Percentiles rank a stretch among this genome's conserved stretches.
Conservation (phyloP, 1,140 invertebrate species). For the Muscidifurax raptorellus region DNA sequence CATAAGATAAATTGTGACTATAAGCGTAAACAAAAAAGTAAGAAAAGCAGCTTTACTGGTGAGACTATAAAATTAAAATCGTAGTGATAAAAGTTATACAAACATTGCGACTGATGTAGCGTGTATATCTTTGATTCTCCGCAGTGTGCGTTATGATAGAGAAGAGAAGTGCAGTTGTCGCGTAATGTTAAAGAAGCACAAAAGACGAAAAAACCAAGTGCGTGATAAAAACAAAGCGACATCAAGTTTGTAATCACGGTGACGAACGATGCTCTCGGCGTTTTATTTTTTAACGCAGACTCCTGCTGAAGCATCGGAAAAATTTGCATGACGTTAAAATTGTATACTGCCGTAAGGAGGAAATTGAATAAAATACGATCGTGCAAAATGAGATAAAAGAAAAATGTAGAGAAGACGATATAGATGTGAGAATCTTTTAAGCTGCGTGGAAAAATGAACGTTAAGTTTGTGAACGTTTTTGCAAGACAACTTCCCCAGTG, state of each 20-base stretch:
- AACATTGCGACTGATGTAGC: background rate
- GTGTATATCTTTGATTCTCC: background rate
- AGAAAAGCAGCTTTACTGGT: constrained; percentile 44
- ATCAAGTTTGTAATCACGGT: constrained; percentile 55
- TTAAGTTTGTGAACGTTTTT: constrained; percentile 67
- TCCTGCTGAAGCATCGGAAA: constrained; percentile 54
- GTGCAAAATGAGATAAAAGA: constrained; percentile 54
- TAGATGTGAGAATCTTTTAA: constrained; percentile 57
- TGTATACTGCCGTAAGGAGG: background rate
- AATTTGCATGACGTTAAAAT: background rate
- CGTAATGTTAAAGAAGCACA: background rate
- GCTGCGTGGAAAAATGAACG: constrained; percentile 59
- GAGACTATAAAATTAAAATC: constrained; percentile 27
- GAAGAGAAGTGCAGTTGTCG: background rate
- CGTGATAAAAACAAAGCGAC: constrained; percentile 33
- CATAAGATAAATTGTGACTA: background rate
- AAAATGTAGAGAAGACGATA: constrained; percentile 55
- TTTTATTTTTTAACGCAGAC: constrained; percentile 74
- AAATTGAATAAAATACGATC: constrained; percentile 31
- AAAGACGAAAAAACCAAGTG: background rate
- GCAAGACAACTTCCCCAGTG: constrained; percentile 65
- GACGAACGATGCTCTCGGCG: constrained; percentile 67
- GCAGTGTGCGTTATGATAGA: background rate
- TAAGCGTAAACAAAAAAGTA: constrained; percentile 28
- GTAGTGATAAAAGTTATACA: constrained; percentile 22